phyloP scores from a whole-genome alignment of 2,797 vertebrate genomes.

The Chiroxiphia lanceolata region DNA sequence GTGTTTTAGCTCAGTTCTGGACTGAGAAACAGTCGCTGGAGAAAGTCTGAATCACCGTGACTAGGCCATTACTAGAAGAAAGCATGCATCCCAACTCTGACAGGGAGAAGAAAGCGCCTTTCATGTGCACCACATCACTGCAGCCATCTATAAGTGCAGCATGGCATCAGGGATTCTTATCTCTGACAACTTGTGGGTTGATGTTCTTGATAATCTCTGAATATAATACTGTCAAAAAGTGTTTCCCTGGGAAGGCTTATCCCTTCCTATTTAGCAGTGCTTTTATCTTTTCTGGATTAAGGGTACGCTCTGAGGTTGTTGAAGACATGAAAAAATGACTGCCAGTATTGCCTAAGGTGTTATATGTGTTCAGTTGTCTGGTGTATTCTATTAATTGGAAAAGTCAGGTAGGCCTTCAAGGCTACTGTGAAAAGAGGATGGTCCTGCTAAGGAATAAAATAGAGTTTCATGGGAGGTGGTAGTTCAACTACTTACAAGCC shows the following conservation, averaged over 20 bases:
- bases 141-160: background rate
- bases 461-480: background rate
- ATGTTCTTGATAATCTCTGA: background rate
- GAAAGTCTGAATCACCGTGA: background rate
- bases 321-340: background rate
- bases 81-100: background rate
- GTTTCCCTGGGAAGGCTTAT: background rate
- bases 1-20: background rate
- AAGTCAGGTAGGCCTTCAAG: background rate
- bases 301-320: background rate
- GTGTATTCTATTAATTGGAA: background rate
- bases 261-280: background rate
- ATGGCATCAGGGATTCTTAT: background rate
- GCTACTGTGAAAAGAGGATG: background rate
- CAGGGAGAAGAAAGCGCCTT: background rate
- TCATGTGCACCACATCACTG: accelerated
- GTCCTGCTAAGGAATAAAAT: background rate
- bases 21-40: background rate
- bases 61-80: background rate
- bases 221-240: background rate
- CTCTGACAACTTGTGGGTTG: background rate
- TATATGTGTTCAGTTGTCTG: background rate
- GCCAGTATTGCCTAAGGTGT: background rate
- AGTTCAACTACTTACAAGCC: background rate
- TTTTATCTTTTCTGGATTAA: background rate